Percentiles rank a stretch among this genome's conserved stretches.
phyloP scores from a whole-genome alignment of 2,888 invertebrate species.

The Xestoiulus laeticollis region DNA sequence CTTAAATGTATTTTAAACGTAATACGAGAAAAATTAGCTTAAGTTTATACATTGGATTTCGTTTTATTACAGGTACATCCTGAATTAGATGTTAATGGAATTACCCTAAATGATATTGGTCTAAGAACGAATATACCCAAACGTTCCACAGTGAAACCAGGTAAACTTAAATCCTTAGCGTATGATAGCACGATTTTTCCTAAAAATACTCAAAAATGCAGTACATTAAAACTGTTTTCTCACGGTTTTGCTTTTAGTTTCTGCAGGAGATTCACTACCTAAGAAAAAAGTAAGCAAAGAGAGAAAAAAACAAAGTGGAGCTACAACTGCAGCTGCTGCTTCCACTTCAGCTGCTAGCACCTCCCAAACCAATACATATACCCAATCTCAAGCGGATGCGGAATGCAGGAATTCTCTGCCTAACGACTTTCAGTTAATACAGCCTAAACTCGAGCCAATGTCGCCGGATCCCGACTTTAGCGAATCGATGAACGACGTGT shows the following conservation, averaged over 20 bases:
- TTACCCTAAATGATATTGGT: constrained; percentile 77
- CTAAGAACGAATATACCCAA: constrained; percentile 65
- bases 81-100: constrained; percentile 79
- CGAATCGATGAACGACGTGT: background rate
- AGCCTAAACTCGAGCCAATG: constrained; percentile 27
- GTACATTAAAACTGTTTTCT: background rate
- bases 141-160: constrained; percentile 59
- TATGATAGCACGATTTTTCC: too few relatives aligned
- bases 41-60: too few relatives aligned
- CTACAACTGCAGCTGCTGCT: background rate
- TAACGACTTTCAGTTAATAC: background rate
- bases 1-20: background rate
- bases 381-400: background rate
- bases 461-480: background rate
- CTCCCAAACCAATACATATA: background rate
- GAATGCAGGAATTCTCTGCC: background rate
- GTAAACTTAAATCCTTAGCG: too few relatives aligned
- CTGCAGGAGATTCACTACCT: constrained; percentile 1
- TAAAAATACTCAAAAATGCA: background rate
- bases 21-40: too few relatives aligned
- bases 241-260: background rate
- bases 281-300: constrained; percentile 42
- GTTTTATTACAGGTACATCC: constrained; percentile 70
- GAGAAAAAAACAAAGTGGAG: constrained; percentile 44
- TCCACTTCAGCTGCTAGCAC: background rate